Evolutionary conservation across 2,113 vertebrate species (phyloP), one percentile per base, ranked within the genome.

Genomic region (Takifugu flavidus): DNA sequence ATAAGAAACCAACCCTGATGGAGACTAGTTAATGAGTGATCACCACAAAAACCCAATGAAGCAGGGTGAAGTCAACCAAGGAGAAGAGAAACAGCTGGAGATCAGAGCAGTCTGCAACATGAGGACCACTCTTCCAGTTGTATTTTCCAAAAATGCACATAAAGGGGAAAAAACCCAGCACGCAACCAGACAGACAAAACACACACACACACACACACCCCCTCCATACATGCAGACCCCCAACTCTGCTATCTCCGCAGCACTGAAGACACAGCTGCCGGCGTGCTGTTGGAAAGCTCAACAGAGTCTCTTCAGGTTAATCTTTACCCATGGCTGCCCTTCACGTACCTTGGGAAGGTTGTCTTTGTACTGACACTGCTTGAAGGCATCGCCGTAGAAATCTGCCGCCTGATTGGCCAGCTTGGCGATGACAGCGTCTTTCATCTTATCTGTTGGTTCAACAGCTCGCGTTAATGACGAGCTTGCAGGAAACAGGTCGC

Each of bases 311-410:
- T 29, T 29, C 5, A 31, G 29, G 42, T 27, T 7, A 25, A 27
- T 64, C 49, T 63, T 49, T 13, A 10, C 43, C 3, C 29, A n/a
- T 20, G 53, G 28, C 29, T 25, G 43, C 53, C 27, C 44, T 72
- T 8, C 5, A 69, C 94, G 88, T 91, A 99, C 96, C 95, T 99
- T 99, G 49, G 97, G 96, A 42, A 99, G 91, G 67, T 94, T 96
- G 69, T 99, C 97, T 90, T 97, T 99, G 87, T 95, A 98, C 39
- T 99, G 97, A 65, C 96, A 99, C 65, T 98, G 96, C 78, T 99
- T 99, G 86, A 96, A 96, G 70, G 96, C 96, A 59, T 99, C 97
- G 2, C 96, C 93, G 31, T 95, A 99, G 83, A 94, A 98, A 88
- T 99, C 97, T 57, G 97, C 96, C 54, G 95, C 93, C 86, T 99